Percentiles rank a stretch among this genome's conserved stretches.
Evolutionary conservation across 2,888 invertebrate species (phyloP).

Genomic region (Mactromeris polynyma): DNA sequence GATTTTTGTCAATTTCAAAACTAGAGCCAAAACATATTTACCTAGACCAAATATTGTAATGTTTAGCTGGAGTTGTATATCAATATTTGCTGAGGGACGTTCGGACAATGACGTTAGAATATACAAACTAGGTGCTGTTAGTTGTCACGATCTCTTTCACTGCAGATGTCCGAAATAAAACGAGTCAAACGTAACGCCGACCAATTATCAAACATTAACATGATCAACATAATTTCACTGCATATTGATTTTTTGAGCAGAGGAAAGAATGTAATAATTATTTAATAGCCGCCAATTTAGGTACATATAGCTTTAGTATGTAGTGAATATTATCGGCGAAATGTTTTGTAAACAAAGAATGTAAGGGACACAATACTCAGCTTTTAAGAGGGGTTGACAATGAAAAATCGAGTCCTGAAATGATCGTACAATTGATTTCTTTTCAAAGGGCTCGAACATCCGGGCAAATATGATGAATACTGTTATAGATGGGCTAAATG

Average conservation of each 20-base stretch:
- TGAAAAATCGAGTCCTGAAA: neutral
- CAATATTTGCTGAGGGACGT: slow-evolving; percentile 43
- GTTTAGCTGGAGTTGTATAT: slow-evolving; percentile 36
- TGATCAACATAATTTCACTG: slow-evolving; percentile 12
- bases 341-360: slow-evolving; percentile 36
- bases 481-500: slow-evolving; percentile 41
- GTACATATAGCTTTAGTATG: slow-evolving; percentile 14
- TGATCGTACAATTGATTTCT: slow-evolving; percentile 40
- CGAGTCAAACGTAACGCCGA: slow-evolving; percentile 19
- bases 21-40: slow-evolving; percentile 22
- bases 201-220: slow-evolving; percentile 40
- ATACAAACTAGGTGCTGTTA: slow-evolving; percentile 28
- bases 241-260: slow-evolving; percentile 36
- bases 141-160: neutral
- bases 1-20: slow-evolving; percentile 7
- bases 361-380: slow-evolving; percentile 25
- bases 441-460: slow-evolving; percentile 21
- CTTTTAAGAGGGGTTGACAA: slow-evolving; percentile 9
- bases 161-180: neutral
- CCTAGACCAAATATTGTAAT: slow-evolving; percentile 43
- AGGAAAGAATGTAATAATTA: slow-evolving; percentile 41
- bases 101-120: slow-evolving; percentile 40
- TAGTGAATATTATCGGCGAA: slow-evolving; percentile 11
- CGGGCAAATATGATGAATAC: slow-evolving; percentile 29
- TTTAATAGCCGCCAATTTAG: slow-evolving; percentile 38